Evolutionary conservation across 92 coral and sea anemone genomes (phyloP), one percentile per base, ranked within the genome.

Genomic region (Porites divaricata): DNA sequence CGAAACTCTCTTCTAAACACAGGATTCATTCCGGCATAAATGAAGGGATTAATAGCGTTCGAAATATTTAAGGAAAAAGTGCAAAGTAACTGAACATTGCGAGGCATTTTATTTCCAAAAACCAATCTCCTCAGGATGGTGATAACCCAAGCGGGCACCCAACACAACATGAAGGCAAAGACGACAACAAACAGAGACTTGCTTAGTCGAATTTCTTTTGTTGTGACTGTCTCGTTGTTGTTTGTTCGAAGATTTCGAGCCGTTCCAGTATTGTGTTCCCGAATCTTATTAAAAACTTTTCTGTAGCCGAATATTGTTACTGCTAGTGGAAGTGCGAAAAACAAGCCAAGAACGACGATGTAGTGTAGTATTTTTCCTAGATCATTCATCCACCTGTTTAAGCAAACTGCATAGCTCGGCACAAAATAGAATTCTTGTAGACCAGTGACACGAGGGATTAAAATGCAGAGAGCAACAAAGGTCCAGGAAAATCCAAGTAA

Each of bases 1-100:
- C 9, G 23, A 65, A 20, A 65, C 19, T 65, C 70, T 65, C 70
- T 65, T 22, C 28, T 65, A 16, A 65, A 65, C 6, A 65, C 11
- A 5, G 70, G 70, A 14, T 65, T 65, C 70, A 65, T 65, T 65
- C 70, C 70, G 6, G 70, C 70, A 24, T 65, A 65, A n/a, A 65
- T 65, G 10, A 65, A n/a, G 10, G 70, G 70, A 65, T 65, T 65
- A 16, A 65, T 65, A 13, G 70, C 19, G 70, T 65, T 65, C 9
- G 70, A 65, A 9, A 65, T 9, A 24, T 10, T n/a, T n/a, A 65
- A 9, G 70, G 6, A 65, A 24, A n/a, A 65, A 6, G 70, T 24
- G 28, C 24, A 24, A 10, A 65, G 13, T 16, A 65, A 24, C 28
- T 65, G 24, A 65, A 65, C 70, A 24, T 65, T 65, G 9, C 70